Percentiles rank a stretch among this genome's conserved stretches.
phyloP scores from a whole-genome alignment of 2,797 vertebrate genomes.

The Thaleichthys pacificus region DNA sequence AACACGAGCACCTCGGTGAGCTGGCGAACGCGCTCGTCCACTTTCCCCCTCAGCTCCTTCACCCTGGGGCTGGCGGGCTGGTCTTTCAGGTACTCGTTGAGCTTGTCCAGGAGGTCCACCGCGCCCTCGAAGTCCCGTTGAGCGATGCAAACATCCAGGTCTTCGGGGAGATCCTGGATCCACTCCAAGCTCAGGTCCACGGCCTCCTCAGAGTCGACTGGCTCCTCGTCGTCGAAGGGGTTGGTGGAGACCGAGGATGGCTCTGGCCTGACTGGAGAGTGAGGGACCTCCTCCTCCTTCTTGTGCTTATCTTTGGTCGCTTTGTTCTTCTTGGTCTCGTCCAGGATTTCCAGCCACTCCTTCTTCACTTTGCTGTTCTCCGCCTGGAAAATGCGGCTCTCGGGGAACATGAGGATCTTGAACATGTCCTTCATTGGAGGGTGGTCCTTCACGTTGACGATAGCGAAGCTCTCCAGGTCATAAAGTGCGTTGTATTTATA shows the following conservation, averaged over 20 bases:
- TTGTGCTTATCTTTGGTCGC: conserved; percentile 83
- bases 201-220: conserved; percentile 66
- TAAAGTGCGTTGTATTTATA: conserved; percentile 93
- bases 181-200: conserved; percentile 90
- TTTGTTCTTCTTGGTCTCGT: conserved; percentile 92
- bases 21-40: conserved; percentile 89
- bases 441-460: conserved; percentile 98
- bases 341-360: conserved; percentile 97
- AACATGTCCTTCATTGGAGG: conserved; percentile 99
- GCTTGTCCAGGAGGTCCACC: conserved; percentile 92
- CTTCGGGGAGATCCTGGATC: conserved; percentile 96
- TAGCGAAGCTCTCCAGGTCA: conserved; percentile 90
- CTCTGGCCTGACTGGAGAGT: conserved; percentile 65
- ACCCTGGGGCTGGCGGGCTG: conserved; percentile 83
- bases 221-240: conserved; percentile 78
- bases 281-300: conserved; percentile 82
- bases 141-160: conserved; percentile 95
- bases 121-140: conserved; percentile 97
- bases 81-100: conserved; percentile 86
- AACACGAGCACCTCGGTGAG: conserved; percentile 95
- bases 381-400: conserved; percentile 95
- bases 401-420: conserved; percentile 97
- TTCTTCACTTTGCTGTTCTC: conserved; percentile 98
- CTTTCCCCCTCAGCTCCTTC: conserved; percentile 84
- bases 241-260: conserved; percentile 74